Conservation (phyloP, 2,113 vertebrate genomes). For the Ovibos moschatus region DNA sequence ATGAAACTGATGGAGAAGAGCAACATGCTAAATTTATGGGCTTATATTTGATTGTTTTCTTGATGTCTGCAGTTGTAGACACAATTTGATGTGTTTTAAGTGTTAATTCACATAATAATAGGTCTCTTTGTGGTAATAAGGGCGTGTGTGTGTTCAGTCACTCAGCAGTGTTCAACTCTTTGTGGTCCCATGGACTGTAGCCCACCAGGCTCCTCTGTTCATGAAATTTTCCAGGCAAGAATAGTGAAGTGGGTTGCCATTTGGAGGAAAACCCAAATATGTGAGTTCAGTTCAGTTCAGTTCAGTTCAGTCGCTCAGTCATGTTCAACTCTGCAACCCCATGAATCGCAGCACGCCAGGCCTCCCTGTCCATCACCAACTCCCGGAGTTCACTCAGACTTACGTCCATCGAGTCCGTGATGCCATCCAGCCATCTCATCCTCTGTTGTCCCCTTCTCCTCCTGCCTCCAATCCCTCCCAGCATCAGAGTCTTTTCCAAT, state of each 20-base stretch:
- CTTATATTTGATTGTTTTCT: background rate
- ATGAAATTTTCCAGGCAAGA: background rate
- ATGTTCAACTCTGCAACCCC: too few relatives aligned
- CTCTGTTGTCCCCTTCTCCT: too few relatives aligned
- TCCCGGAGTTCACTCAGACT: too few relatives aligned
- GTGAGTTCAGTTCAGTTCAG: background rate
- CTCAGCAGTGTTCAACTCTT: background rate
- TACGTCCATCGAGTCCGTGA: too few relatives aligned
- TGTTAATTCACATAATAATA: background rate
- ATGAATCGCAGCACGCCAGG: too few relatives aligned
- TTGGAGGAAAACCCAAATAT: background rate
- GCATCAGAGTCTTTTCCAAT: too few relatives aligned
- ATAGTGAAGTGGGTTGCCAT: background rate
- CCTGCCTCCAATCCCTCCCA: too few relatives aligned
- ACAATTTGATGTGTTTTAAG: background rate
- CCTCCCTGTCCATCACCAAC: too few relatives aligned
- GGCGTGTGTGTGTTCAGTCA: background rate
- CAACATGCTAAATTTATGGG: background rate
- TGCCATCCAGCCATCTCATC: too few relatives aligned
- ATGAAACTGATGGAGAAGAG: background rate
- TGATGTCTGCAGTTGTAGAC: background rate
- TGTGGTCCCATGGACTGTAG: background rate
- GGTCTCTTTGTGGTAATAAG: background rate
- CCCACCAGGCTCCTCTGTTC: background rate
- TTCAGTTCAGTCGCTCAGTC: too few relatives aligned